Conservation (phyloP, 2,113 vertebrate species). For the Okapia johnstoni region DNA sequence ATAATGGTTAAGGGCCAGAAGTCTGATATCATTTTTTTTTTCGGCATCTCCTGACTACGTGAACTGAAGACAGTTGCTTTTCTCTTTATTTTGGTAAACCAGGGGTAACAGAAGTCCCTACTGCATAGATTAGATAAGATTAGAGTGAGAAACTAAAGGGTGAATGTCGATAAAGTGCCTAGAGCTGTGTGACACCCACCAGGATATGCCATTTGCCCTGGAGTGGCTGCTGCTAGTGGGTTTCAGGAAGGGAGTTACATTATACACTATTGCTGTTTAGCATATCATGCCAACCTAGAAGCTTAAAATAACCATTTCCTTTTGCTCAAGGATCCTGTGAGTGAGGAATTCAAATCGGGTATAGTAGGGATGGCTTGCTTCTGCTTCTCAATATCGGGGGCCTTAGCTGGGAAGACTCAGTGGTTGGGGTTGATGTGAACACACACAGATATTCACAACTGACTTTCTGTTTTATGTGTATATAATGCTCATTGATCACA, state of each 20-base stretch:
- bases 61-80: background rate
- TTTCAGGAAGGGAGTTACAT: background rate
- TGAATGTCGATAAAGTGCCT: background rate
- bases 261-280: background rate
- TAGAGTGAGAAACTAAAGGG: background rate
- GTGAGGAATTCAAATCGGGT: background rate
- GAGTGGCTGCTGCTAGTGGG: no score
- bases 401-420: background rate
- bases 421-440: background rate
- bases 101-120: background rate
- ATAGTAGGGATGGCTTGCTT: background rate
- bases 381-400: background rate
- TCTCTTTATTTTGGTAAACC: background rate
- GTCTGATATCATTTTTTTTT: background rate
- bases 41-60: background rate
- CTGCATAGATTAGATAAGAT: background rate
- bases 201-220: background rate
- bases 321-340: background rate
- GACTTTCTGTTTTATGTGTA: background rate
- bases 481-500: background rate
- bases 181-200: background rate
- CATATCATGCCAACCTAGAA: background rate
- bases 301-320: background rate
- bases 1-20: background rate
- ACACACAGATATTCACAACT: background rate